Evolutionary conservation across 2,888 invertebrate species (phyloP), one percentile per base, ranked within the genome.

Genomic region (Hetaerina titia): DNA sequence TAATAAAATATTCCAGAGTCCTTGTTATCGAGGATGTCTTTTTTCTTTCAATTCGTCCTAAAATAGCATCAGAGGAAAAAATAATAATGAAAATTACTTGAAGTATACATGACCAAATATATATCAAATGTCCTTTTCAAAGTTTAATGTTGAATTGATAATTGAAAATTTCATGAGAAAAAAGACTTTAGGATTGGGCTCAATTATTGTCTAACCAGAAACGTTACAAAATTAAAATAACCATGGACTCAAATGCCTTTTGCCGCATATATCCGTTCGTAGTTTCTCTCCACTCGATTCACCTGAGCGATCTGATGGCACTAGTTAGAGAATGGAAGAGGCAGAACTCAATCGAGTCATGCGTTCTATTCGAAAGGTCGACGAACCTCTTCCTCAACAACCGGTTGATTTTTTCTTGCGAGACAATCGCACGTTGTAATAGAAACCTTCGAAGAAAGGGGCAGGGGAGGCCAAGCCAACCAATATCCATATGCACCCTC

Each of bases 361-460:
- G 81, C 81, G 4, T 13, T 31, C 9, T 81, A 15, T 9, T 22
- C 13, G 31, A 81, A 31, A 81, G 81, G 81, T 81, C 81, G 81
- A 15, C 81, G 81, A 69, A 81, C 81, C 31, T 81, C 81, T 81
- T 31, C 81, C 81, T 81, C 81, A 31, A 25, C 81, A 81, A 81
- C 81, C 81, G 81, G 81, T 81, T 81, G 81, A 81, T 81, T 81
- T 81, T 81, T 81, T 81, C 81, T 2, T 11, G 4, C 22, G 81
- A 81, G 31, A 81, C 81, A 81, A 81, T 81, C 31, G 31, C 31
- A 13, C 11, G 81, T 31, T 11, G 81, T 81, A 81, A 81, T 81
- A 31, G 81, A 6, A 31, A 13, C 81, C 81, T n/a, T 31, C 9
- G 31, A 8, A 22, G 81, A 6, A 31, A 22, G n/a, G 22, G 5